These are phyloP conservation scores for Gambusia yucatana DNA, from an alignment of 2,797 vertebrate genomes.

Conservation along the genomic window DNA sequence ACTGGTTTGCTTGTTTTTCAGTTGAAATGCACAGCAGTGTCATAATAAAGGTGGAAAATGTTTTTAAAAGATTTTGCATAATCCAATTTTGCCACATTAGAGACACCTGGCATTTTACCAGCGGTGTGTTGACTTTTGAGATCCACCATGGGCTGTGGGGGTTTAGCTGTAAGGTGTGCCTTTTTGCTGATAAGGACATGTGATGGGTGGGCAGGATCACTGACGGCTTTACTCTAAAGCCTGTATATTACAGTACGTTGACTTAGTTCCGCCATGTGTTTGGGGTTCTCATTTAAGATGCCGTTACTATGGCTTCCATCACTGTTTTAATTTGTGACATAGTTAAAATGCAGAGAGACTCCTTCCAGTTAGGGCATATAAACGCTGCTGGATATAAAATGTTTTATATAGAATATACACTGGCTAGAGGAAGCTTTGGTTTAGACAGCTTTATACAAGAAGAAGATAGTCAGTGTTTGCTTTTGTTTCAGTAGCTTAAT, in stretches of 20 bases:
- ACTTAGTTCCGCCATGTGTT: constrained; percentile 37
- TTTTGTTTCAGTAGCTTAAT: constrained; percentile 83
- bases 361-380: constrained; percentile 72
- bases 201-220: constrained; percentile 75
- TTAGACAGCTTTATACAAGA: constrained; percentile 85
- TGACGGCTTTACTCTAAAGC: constrained; percentile 47
- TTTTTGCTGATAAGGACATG: constrained; percentile 86
- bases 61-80: not conserved
- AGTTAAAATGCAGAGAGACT: constrained; percentile 80
- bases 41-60: not conserved
- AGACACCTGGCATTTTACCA: not conserved
- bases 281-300: constrained; percentile 43
- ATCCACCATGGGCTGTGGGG: constrained; percentile 4
- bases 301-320: constrained; percentile 55
- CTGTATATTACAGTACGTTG: constrained; percentile 29
- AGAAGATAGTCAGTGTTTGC: constrained; percentile 66
- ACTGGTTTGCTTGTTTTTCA: not conserved
- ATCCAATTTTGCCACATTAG: not conserved
- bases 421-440: constrained; percentile 84
- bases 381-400: constrained; percentile 83
- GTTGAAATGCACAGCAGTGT: not conserved
- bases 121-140: not conserved
- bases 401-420: constrained; percentile 82
- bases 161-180: constrained; percentile 86
- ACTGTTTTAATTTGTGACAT: constrained; percentile 55